These are phyloP conservation scores for Hydropotes inermis DNA, from an alignment of 2,113 vertebrate species.

Conservation along the genomic window DNA sequence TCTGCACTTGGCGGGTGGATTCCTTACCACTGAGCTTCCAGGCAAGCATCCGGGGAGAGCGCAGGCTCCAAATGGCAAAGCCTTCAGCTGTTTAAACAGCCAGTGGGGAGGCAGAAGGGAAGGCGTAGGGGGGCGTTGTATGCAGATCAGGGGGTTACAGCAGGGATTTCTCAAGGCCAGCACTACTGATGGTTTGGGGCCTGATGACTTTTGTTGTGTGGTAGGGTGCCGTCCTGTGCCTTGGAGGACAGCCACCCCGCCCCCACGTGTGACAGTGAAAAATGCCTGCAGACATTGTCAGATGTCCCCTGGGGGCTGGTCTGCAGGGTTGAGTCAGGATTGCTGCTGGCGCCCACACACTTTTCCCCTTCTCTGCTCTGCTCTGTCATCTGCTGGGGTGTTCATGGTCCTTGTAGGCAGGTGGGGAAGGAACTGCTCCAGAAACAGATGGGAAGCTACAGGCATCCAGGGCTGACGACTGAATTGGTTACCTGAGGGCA, in stretches of 20 bases:
- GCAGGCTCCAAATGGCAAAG: neutral
- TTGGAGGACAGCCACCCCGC: neutral
- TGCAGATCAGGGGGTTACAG: neutral
- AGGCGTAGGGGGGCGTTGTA: neutral
- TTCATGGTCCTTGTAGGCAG: neutral
- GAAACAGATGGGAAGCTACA: neutral
- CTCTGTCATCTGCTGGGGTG: neutral
- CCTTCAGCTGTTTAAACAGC: neutral
- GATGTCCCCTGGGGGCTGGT: neutral
- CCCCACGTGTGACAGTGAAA: neutral
- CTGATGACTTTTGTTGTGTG: neutral
- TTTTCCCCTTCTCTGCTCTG: neutral
- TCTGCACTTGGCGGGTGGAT: neutral
- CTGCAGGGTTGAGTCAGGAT: fast-evolving
- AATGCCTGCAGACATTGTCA: neutral
- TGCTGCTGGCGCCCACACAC: too few relatives aligned
- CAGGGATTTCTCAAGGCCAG: neutral
- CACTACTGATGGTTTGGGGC: neutral
- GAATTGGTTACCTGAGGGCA: neutral
- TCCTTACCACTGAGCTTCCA: neutral
- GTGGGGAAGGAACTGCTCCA: neutral
- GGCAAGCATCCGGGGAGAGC: neutral
- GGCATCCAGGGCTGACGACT: neutral
- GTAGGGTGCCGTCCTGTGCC: neutral
- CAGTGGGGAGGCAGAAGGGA: neutral